Base-by-base conservation (phyloP, 53 echinoderm and acorn worm species). In the Paelopatides confundens region DNA sequence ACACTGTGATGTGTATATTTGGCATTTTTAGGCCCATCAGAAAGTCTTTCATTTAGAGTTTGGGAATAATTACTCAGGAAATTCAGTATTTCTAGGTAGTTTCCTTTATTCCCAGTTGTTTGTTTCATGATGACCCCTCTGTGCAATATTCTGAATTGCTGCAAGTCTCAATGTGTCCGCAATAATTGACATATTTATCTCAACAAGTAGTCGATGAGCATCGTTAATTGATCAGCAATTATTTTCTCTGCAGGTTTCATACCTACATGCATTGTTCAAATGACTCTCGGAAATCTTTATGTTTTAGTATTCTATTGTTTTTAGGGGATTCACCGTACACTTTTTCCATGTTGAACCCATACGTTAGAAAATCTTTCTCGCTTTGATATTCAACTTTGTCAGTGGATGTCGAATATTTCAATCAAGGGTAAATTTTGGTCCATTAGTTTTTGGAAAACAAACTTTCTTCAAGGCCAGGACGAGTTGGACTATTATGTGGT, bases 11-110 rank as follows among this genome's bases (percentile, higher is more conserved):
- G 82, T 13, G 66, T 88, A 78, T 88, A 88, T 51, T 83, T 65
- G 3, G 89, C 89, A 88, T 88, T 88, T 50, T 28, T 28, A 21
- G 89, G 89, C 33, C 89, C 81, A 37, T 74, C 74, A 38, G 74
- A 74, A 74, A 74, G 37, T 74, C 74, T 74, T 74, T 74, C 24
- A 74, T 74, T n/a, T 74, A 24, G 15, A 17, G 31, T 50, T 81
- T 81, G 18, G 18, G 74, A 40, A 17, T 74, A 74, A 74, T 74
- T 74, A 74, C 74, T 14, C 21, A 74, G 74, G 24, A 74, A 74
- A n/a, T n/a, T n/a, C 24, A 38, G 24, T 74, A 74, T 18, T 74
- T 74, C 74, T n/a, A 74, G 3, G 37, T 37, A 39, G 24, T 74
- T 74, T 0, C 74, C 74, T 74, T 39, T 47, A 43, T 47, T 76